A percentile compares a stretch with the other conserved stretches of the same genome.
Conservation (phyloP, 2,113 vertebrate species). For the Montifringilla adamsi region DNA sequence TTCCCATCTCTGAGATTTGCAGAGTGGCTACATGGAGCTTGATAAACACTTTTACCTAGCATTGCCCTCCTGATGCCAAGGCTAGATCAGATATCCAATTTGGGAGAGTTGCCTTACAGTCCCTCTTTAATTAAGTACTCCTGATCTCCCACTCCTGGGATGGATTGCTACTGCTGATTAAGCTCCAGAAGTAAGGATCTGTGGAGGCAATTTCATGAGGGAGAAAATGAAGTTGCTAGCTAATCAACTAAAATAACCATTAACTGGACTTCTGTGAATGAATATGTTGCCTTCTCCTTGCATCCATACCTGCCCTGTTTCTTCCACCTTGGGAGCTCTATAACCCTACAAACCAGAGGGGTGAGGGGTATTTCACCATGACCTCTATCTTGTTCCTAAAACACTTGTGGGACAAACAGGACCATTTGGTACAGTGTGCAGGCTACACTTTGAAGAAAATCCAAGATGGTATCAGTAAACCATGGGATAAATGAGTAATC, state of each 20-base stretch:
- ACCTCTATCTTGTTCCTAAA: not conserved
- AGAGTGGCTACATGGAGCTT: conserved; percentile 51
- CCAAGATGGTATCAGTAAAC: not conserved
- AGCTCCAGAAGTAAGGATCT: conserved; percentile 64
- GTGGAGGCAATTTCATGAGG: conserved; percentile 58
- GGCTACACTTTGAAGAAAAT: not conserved
- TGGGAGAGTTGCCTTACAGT: conserved; percentile 66
- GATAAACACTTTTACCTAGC: conserved; percentile 64
- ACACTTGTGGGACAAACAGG: not conserved
- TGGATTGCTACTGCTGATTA: conserved; percentile 66
- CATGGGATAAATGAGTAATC: not conserved
- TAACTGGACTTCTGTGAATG: conserved; percentile 49
- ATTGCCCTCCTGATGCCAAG: conserved; percentile 67
- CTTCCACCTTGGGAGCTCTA: not conserved
- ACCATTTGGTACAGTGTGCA: not conserved
- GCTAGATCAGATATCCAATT: conserved; percentile 66
- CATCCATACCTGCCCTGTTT: not conserved
- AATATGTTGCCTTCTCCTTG: not conserved
- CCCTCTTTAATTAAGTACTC: conserved; percentile 72
- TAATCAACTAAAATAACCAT: conserved; percentile 54
- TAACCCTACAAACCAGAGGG: not conserved
- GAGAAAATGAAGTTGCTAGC: conserved; percentile 55
- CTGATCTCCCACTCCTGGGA: conserved; percentile 63
- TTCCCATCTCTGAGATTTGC: conserved; percentile 66
- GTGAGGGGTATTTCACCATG: not conserved